These are phyloP conservation scores for Papilio glaucus DNA, from an alignment of 1,140 invertebrate species.

Conservation along the genomic window DNA sequence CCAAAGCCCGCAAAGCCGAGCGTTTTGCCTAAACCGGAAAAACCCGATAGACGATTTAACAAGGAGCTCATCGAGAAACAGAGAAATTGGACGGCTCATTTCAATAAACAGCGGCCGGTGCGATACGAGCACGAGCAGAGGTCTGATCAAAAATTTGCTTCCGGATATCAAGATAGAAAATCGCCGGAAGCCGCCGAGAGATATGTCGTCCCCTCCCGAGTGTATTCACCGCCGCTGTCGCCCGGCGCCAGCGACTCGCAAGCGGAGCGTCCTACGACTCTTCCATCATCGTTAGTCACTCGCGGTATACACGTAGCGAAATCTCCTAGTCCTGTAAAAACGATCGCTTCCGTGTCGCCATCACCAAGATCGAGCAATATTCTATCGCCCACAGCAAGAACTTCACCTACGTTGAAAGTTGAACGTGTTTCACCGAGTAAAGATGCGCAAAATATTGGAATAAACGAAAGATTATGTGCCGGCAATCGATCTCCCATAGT, in stretches of 20 bases:
- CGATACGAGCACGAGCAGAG: slow-evolving; percentile 84
- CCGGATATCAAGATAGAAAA: slow-evolving; percentile 65
- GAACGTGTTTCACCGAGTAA: slow-evolving; percentile 52
- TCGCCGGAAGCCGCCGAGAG: slow-evolving; percentile 69
- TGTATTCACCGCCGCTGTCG: slow-evolving; percentile 76
- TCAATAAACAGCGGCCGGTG: slow-evolving; percentile 88
- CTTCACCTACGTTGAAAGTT: slow-evolving; percentile 45
- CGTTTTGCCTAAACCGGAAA: slow-evolving; percentile 87
- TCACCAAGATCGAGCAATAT: slow-evolving; percentile 66
- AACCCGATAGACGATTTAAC: slow-evolving; percentile 92
- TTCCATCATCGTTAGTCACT: slow-evolving; percentile 69
- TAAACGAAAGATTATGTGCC: slow-evolving; percentile 50
- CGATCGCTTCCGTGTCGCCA: slow-evolving; percentile 62
- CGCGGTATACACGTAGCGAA: slow-evolving; percentile 67
- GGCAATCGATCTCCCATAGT: slow-evolving; percentile 53
- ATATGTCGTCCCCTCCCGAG: slow-evolving; percentile 72
- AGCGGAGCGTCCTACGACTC: slow-evolving; percentile 68
- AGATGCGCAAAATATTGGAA: slow-evolving; percentile 47
- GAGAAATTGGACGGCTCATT: slow-evolving; percentile 95
- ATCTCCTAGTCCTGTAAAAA: slow-evolving; percentile 78
- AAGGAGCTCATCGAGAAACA: slow-evolving; percentile 95
- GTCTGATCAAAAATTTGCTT: slow-evolving; percentile 63
- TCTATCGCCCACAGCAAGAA: slow-evolving; percentile 58
- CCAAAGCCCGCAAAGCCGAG: slow-evolving; percentile 82
- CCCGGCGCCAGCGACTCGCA: slow-evolving; percentile 71